phyloP scores from a whole-genome alignment of 2,113 vertebrate species.

The Oreochromis aureus region DNA sequence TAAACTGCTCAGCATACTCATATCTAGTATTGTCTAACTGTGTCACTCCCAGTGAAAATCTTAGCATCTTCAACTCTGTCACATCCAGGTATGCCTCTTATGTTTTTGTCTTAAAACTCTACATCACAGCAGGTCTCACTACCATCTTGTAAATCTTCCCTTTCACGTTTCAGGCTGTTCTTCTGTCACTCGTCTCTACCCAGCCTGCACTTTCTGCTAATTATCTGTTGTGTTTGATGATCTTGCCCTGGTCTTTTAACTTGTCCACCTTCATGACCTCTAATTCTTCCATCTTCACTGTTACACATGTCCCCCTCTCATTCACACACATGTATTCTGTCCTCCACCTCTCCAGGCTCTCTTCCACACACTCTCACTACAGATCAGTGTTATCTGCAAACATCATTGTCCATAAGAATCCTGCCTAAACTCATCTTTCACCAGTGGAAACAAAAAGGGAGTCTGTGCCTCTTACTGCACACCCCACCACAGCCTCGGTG shows the following conservation, averaged over 20 bases:
- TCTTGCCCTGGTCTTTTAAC: not conserved
- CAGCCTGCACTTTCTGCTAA: not conserved
- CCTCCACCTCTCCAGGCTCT: not conserved
- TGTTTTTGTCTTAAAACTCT: not conserved
- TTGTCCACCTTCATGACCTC: not conserved
- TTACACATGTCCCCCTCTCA: not conserved
- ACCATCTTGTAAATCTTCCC: rapidly evolving
- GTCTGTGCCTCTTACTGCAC: not conserved
- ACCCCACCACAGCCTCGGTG: rapidly evolving
- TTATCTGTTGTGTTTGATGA: not conserved
- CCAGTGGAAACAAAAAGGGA: not conserved
- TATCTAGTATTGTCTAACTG: not conserved
- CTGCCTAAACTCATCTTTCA: not conserved
- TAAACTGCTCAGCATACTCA: not conserved
- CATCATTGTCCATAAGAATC: not conserved
- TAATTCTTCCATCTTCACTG: not conserved
- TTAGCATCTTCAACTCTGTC: not conserved
- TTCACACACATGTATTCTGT: not conserved
- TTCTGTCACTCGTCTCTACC: not conserved
- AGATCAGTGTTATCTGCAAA: not conserved
- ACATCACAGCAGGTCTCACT: not conserved
- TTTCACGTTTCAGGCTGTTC: not conserved
- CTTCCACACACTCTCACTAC: not conserved
- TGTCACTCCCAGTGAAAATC: not conserved
- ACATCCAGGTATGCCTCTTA: not conserved